Evolutionary conservation across 1,140 invertebrate species (phyloP), one percentile per base, ranked within the genome.

Genomic region (Globodera rostochiensis): DNA sequence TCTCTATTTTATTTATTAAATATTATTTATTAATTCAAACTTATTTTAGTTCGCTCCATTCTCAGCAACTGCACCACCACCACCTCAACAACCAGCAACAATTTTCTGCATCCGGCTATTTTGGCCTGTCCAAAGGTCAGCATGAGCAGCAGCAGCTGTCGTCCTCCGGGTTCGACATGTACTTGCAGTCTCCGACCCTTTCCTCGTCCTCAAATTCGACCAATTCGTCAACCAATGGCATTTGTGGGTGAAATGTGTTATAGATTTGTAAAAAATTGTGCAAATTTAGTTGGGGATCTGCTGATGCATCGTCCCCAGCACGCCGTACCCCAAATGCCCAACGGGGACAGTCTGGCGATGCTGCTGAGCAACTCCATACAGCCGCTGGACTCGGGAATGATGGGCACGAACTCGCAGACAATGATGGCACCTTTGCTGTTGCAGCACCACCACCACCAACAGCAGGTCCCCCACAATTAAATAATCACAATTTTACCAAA

Each of bases 151-250:
- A 69, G 79, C 60, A 46, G 64, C 78, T 25, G 8, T 80, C 25
- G 8, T 73, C 45, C 57, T 21, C 69, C 66, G 73, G 60, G 0
- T 79, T 82, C 45, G 80, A 82, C 60, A 49, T 53, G 67, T 82
- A 82, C 50, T 69, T 84, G 53, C 84, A 84, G 69, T 86, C 85
- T 3, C 84, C 85, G 49, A 87, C 84, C 19, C 75, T 85, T 11
- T 85, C 84, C 6, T 74, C 80, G 5, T 74, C 80, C 1, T 69
- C 77, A 6, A 64, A 57, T 57, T 76, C 74, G n/a, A 66, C 77
- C 45, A 78, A 64, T 64, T 64, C 77, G 21, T 78, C 81, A 47
- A 46, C 78, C 67, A 64, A 78, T 46, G 80, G 80, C 46, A 73
- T 74, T 46, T 81, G 80, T 81, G 0, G 4, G 45, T 6, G 13